phyloP scores from a whole-genome alignment of 2,113 vertebrate species.

The Fukomys damarensis region DNA sequence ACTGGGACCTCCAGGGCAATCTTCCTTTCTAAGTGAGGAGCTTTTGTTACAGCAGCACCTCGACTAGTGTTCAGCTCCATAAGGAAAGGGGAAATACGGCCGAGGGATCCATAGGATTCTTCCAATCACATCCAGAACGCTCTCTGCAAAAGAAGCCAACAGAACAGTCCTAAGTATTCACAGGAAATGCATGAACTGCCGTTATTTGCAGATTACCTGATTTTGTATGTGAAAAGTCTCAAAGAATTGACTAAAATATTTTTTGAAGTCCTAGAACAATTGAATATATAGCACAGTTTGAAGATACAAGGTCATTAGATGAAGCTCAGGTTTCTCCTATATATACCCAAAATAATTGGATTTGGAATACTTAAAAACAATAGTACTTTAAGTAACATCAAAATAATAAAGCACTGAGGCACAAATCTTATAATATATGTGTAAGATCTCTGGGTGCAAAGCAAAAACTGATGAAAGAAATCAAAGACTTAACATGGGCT shows the following conservation, averaged over 20 bases:
- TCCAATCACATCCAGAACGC: background rate
- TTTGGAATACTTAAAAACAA: background rate
- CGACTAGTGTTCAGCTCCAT: background rate
- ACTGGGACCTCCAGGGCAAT: background rate
- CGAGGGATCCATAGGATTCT: background rate
- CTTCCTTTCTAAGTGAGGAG: background rate
- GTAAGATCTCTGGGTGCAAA: background rate
- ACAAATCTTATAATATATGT: background rate
- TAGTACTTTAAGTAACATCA: background rate
- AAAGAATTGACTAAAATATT: background rate
- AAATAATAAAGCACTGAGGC: background rate
- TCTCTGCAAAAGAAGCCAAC: background rate
- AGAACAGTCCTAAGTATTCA: rapidly evolving
- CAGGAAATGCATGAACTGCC: background rate
- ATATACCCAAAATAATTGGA: background rate
- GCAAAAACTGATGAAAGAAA: background rate
- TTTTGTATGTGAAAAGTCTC: background rate
- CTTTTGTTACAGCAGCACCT: background rate
- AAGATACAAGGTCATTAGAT: background rate
- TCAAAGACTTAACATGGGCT: background rate
- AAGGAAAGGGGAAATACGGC: background rate
- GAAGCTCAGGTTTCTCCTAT: background rate
- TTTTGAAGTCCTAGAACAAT: background rate
- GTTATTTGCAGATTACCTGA: background rate
- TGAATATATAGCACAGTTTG: background rate